Percentiles rank a stretch among this genome's conserved stretches.
These are phyloP conservation scores for Onthophagus taurus DNA, from an alignment of 1,140 invertebrate genomes.

Conservation along the genomic window DNA sequence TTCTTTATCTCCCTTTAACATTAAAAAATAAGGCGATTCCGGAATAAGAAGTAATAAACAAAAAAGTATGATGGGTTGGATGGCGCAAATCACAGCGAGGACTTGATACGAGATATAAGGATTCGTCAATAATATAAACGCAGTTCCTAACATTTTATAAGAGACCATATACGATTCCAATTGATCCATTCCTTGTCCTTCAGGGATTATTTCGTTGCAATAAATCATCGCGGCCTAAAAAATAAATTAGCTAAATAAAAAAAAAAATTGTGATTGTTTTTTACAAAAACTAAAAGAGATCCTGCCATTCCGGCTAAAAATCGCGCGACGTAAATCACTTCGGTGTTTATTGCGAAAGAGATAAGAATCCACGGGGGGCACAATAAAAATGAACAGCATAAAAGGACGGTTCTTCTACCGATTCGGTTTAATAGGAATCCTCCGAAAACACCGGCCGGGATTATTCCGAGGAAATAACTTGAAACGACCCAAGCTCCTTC, in stretches of 20 bases:
- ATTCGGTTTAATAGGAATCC: background rate
- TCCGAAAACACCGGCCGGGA: background rate
- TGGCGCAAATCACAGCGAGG: background rate
- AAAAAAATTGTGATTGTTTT: too few relatives aligned
- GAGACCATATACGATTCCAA: background rate
- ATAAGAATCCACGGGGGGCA: background rate
- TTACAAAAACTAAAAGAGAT: background rate
- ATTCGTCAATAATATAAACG: background rate
- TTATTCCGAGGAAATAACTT: background rate
- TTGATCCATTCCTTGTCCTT: background rate
- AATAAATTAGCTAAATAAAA: too few relatives aligned
- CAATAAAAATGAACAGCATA: background rate
- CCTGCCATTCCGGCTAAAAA: background rate
- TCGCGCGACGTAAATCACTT: background rate
- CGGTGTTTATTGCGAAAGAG: background rate
- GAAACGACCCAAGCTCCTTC: conserved; percentile 2
- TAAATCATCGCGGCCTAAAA: background rate
- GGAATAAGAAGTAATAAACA: background rate
- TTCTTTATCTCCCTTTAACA: background rate
- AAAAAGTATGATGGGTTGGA: background rate
- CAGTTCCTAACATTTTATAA: background rate
- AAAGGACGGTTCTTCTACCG: background rate
- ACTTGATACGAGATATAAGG: background rate
- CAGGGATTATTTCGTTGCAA: background rate
- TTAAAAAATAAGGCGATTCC: conserved; percentile 4